These are phyloP conservation scores for Adineta ricciae DNA, from an alignment of 2,888 invertebrate species.

Conservation along the genomic window DNA sequence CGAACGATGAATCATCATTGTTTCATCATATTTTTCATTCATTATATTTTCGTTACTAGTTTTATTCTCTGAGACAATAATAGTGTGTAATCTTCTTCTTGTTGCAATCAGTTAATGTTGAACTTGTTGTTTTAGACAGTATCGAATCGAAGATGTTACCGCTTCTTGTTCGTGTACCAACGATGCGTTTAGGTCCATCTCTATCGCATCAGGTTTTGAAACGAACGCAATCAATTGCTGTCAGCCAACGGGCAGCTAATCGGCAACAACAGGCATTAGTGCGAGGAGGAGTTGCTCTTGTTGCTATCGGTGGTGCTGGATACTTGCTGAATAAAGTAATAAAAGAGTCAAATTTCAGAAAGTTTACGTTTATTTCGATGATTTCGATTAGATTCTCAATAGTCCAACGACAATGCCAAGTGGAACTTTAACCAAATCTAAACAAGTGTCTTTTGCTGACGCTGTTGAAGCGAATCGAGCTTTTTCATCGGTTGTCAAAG, in stretches of 20 bases:
- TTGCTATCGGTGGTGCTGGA: not conserved
- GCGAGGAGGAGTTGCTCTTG: not conserved
- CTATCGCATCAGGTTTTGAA: not conserved
- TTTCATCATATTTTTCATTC: too few species aligned
- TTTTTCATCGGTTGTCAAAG: not conserved
- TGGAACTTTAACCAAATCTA: not conserved
- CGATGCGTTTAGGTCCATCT: not conserved
- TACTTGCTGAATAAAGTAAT: conserved; percentile 1
- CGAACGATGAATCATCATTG: too few species aligned
- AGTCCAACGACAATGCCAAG: not conserved
- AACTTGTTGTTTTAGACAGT: not conserved
- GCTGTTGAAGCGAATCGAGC: not conserved
- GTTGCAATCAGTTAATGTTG: too few species aligned
- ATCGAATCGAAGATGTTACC: not conserved
- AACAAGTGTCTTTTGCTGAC: not conserved
- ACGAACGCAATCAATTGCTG: not conserved
- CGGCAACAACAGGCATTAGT: not conserved
- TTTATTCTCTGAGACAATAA: too few species aligned
- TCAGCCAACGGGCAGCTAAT: not conserved
- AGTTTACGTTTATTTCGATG: not conserved
- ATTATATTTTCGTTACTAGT: too few species aligned
- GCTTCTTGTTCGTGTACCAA: not conserved
- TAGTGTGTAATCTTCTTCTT: too few species aligned
- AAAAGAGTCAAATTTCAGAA: not conserved
- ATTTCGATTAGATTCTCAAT: not conserved